Conservation (phyloP, 2,888 invertebrate species). For the Agriopis marginaria region DNA sequence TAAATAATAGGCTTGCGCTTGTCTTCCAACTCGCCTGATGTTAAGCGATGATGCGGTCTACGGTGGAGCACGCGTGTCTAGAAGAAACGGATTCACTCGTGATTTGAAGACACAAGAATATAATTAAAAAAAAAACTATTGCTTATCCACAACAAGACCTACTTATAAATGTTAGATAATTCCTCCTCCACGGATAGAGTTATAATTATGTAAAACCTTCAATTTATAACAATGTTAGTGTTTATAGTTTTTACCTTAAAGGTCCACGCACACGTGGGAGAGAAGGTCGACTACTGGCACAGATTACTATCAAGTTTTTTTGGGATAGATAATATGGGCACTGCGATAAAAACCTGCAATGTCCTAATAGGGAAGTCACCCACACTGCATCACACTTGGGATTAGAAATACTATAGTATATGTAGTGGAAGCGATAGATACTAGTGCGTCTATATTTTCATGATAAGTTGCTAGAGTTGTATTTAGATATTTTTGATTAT, state of each 20-base stretch:
- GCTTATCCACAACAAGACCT: no score
- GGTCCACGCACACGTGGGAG: conserved; percentile 56
- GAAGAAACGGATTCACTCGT: no score
- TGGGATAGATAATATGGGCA: background rate
- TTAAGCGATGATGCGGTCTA: no score
- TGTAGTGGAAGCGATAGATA: background rate
- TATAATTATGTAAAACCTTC: conserved; percentile 4
- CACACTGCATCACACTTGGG: background rate
- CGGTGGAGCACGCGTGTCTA: no score
- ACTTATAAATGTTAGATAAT: background rate
- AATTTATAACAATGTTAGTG: conserved; percentile 6
- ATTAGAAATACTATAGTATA: background rate
- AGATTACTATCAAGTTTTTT: conserved; percentile 20
- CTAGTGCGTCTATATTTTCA: no score
- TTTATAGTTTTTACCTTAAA: conserved; percentile 29
- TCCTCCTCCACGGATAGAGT: conserved; percentile 28
- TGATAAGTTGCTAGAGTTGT: no score
- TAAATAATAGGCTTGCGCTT: no score
- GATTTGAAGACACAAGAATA: no score
- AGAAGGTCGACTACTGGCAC: conserved; percentile 51
- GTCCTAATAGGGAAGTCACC: conserved; percentile 19
- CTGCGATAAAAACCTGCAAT: conserved; percentile 29
- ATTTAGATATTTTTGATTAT: no score
- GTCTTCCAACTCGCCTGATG: no score
- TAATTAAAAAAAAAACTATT: no score